Evolutionary conservation across 2,888 invertebrate species (phyloP), one percentile per base, ranked within the genome.

Genomic region (Xanthia icteritia): DNA sequence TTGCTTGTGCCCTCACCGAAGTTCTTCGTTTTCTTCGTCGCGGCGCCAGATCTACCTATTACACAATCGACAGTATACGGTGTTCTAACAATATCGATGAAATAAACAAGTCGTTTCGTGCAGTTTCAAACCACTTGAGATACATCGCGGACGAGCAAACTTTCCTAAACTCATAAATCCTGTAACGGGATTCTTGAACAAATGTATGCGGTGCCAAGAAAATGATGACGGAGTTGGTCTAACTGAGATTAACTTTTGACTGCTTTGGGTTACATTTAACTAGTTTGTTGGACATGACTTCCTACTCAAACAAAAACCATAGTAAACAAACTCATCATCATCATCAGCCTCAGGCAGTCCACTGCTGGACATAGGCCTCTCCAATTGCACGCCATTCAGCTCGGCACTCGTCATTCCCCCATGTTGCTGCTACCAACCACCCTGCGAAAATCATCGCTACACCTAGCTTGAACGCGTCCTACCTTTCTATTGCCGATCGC

Each of bases 161-260:
- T 81, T 66, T 75, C 65, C 69, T 60, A 8, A 54, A 56, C 27
- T n/a, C 31, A 74, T 80, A 81, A 80, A 80, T 81, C 36, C 9
- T 61, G 20, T 64, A 45, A 58, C 63, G 42, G 48, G 8, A 60
- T 68, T 69, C 42, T 45, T 27, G 51, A 54, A 74, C 64, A 68
- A 56, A 66, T 58, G 13, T 15, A 39, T 51, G 27, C 23, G 45
- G 27, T 79, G 80, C 79, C 79, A 79, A 79, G 79, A 66, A 78
- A 58, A 66, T 45, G 23, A 54, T 66, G 36, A 23, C 17, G 36
- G 63, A 65, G 20, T 56, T n/a, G 23, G 20, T 48, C 11, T 66
- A 45, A 36, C 42, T n/a, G 2, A 65, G 0, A 78, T 60, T 54
- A 15, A 45, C 42, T 71, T 23, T 58, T 58, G n/a, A 56, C 27